These are phyloP conservation scores for Odontomachus brunneus DNA, from an alignment of 1,140 invertebrate species.

Conservation along the genomic window DNA sequence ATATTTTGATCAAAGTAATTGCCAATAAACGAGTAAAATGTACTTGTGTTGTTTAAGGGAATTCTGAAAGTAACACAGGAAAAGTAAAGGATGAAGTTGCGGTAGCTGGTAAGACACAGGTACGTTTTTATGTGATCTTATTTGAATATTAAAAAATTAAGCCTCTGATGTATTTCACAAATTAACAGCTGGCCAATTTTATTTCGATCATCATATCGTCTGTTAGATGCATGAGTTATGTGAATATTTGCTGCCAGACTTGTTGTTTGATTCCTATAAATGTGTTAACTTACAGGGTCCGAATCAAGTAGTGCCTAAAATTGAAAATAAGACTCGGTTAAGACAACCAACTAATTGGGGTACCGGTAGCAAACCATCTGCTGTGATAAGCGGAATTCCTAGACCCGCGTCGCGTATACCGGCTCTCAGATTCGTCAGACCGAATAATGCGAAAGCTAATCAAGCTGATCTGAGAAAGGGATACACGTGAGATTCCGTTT, in stretches of 20 bases:
- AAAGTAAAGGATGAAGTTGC: conserved; percentile 54
- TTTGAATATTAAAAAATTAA: conserved; percentile 20
- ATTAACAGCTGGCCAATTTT: neutral
- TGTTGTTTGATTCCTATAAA: neutral
- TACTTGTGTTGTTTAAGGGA: conserved; percentile 42
- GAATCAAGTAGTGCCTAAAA: conserved; percentile 62
- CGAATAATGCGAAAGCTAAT: conserved; percentile 61
- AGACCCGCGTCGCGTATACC: conserved; percentile 83
- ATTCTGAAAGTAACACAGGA: conserved; percentile 49
- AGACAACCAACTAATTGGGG: conserved; percentile 79
- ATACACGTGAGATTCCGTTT: conserved; percentile 56
- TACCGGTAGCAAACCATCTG: conserved; percentile 68
- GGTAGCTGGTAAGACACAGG: conserved; percentile 60
- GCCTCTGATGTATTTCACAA: neutral
- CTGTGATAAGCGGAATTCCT: conserved; percentile 81
- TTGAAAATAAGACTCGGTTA: conserved; percentile 76
- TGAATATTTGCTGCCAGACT: too few relatives aligned
- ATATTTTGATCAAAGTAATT: neutral
- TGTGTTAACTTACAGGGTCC: conserved; percentile 57
- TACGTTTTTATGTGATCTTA: conserved; percentile 28
- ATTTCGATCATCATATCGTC: too few relatives aligned
- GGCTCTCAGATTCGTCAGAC: conserved; percentile 71
- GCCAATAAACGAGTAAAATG: neutral
- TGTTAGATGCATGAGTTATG: too few relatives aligned
- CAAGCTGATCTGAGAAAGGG: conserved; percentile 70